phyloP scores from a whole-genome alignment of 53 echinoderm and acorn worm genomes.

The Stichopus horrens region DNA sequence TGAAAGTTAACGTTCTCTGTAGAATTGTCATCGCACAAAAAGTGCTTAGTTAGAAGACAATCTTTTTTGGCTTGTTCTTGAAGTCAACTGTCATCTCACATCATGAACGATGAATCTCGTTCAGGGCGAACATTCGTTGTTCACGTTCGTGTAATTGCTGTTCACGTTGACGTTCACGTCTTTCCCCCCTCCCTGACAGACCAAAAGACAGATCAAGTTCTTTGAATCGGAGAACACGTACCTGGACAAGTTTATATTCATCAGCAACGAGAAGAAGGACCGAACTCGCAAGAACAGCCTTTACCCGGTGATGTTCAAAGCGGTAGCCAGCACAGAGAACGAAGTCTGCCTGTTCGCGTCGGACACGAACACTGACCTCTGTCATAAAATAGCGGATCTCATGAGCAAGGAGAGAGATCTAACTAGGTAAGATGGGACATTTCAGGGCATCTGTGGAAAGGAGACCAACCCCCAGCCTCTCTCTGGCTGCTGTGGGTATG shows the following conservation, averaged over 20 bases:
- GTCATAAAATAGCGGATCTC: conserved; percentile 74
- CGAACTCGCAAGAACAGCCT: conserved; percentile 87
- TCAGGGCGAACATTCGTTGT: no score
- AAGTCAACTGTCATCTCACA: no score
- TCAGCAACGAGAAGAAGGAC: conserved; percentile 87
- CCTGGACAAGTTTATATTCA: conserved; percentile 93
- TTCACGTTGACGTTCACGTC: background rate
- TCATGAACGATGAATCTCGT: no score
- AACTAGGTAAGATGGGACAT: conserved; percentile 35
- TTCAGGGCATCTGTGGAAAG: background rate
- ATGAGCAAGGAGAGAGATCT: conserved; percentile 64
- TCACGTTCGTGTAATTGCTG: no score
- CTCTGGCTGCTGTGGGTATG: no score
- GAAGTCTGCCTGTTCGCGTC: conserved; percentile 87
- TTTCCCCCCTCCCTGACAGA: conserved; percentile 37
- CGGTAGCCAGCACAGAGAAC: conserved; percentile 83
- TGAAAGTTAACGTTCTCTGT: no score
- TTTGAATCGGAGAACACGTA: conserved; percentile 81
- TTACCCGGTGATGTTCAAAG: conserved; percentile 79
- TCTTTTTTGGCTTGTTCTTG: no score
- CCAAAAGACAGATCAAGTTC: conserved; percentile 71
- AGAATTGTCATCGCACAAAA: no score
- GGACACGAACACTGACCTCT: conserved; percentile 77
- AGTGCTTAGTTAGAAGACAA: no score
- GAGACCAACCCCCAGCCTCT: no score